Evolutionary conservation across 2,888 invertebrate species (phyloP), one percentile per base, ranked within the genome.

Genomic region (Patella caerulea): DNA sequence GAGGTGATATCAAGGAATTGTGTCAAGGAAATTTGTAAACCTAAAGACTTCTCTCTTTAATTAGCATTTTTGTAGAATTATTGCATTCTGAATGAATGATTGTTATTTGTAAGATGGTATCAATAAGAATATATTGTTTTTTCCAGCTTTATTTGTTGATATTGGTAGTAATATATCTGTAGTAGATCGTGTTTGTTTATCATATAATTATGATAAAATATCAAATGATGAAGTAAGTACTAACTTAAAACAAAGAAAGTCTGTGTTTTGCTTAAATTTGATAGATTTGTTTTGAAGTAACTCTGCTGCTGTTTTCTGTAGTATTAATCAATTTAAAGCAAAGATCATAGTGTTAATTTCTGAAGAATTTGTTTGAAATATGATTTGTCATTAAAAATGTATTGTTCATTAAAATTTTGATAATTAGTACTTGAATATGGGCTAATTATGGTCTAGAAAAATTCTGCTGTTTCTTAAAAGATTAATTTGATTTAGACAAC

Each of bases 101-200:
- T 14, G 12, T 14, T 69, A 34, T 45, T 45, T 45, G 9, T 45
- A 14, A 15, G 53, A n/a, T 52, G 34, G 2, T 17, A 72, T 11
- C 24, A 3, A 72, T 15, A 24, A 71, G 54, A 19, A 12, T 17
- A 73, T 56, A 24, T 11, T 14, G 52, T 34, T 45, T 77, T 2
- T 77, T 79, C 19, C 85, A 90, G 90, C 88, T 53, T 82, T 91
- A 85, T 91, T 91, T 85, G 90, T 91, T 19, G 90, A 91, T 82
- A 88, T 91, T 45, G 88, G 88, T 9, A 88, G 87, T 79, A 90
- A 90, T 78, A 84, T 87, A 65, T 89, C 90, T 3, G 85, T 91
- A 52, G 85, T 91, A 80, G 91, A 91, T 81, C 76, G 87, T 19
- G 88, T 91, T 52, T 89, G 88, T 65, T 83, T 91, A 71, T 90